A percentile compares a stretch with the other conserved stretches of the same genome.
Conservation (phyloP, 2,113 vertebrate species). For the Dryoscopus gambensis region DNA sequence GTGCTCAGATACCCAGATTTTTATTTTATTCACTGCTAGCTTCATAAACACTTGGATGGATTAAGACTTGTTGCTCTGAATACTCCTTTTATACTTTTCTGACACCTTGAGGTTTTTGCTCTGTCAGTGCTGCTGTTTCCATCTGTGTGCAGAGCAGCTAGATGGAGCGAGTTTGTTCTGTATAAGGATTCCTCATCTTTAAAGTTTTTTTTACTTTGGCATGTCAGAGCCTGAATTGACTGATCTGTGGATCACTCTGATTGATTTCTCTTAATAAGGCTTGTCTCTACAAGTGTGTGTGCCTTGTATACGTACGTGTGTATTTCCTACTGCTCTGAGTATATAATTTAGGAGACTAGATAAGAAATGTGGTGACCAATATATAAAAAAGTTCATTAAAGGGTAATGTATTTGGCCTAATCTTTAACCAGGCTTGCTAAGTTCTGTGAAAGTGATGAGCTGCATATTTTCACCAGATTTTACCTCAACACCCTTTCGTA, state of each 20-base stretch:
- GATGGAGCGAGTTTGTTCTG: background rate
- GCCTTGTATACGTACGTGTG: background rate
- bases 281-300: background rate
- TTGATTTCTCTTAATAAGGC: background rate
- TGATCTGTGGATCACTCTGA: background rate
- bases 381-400: background rate
- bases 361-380: background rate
- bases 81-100: background rate
- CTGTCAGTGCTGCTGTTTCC: background rate
- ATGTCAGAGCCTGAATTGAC: background rate
- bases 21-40: background rate
- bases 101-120: background rate
- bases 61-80: background rate
- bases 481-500: background rate
- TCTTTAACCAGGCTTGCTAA: background rate
- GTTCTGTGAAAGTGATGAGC: background rate
- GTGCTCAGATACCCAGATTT: background rate
- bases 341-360: background rate
- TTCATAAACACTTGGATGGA: background rate
- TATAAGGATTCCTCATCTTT: background rate
- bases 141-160: background rate
- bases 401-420: background rate
- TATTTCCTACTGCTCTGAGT: background rate
- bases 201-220: background rate
- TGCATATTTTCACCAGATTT: background rate